These are phyloP conservation scores for Aleadryas rufinucha DNA, from an alignment of 2,113 vertebrate species.

Conservation along the genomic window DNA sequence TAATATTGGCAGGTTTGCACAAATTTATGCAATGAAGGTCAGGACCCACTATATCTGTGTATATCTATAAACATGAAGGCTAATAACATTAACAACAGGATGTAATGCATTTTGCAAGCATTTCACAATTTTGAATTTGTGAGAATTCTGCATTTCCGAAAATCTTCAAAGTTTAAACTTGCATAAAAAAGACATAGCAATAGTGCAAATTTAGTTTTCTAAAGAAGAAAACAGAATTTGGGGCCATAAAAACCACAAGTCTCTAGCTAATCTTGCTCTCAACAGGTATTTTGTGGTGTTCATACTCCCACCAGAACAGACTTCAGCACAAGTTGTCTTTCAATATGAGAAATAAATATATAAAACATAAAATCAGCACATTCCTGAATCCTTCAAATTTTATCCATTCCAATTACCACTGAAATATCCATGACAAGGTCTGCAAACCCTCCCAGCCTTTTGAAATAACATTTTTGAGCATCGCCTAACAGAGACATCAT, in stretches of 20 bases:
- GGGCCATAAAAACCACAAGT: not conserved
- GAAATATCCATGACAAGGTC: not conserved
- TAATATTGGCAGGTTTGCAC: not conserved
- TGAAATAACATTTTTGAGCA: not conserved
- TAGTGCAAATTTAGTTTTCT: not conserved
- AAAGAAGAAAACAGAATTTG: not conserved
- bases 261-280: not conserved
- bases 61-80: not conserved
- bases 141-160: not conserved
- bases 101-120: not conserved
- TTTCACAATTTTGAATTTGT: not conserved
- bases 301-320: not conserved
- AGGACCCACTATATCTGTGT: not conserved
- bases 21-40: not conserved
- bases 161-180: not conserved
- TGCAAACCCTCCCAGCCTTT: not conserved
- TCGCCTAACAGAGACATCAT: not conserved
- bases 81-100: not conserved
- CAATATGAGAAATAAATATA: not conserved
- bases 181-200: accelerated
- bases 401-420: not conserved
- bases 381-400: not conserved
- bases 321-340: not conserved
- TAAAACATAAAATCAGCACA: not conserved
- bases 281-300: not conserved